Base-by-base conservation (phyloP, 2,113 vertebrate genomes). In the Bubo scandiacus region DNA sequence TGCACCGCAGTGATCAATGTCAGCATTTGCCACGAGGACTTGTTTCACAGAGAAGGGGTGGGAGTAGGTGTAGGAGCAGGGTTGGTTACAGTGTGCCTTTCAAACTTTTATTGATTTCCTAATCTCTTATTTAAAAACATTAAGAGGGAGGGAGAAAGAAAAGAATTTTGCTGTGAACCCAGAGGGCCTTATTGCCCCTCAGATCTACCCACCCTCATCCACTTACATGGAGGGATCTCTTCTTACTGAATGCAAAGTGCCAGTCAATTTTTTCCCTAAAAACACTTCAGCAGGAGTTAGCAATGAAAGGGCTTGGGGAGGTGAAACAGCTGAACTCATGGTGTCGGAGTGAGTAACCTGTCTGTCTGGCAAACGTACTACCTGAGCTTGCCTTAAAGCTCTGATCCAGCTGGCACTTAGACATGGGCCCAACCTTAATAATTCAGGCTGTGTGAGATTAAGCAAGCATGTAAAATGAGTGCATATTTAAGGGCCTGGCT, bases 21-120 rank as follows among this genome's bases (percentile, higher is more conserved):
- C 93, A 90, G 40, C 2, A 0, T 59, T 73, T 92, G 59, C 70
- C 0, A 2, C 1, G 1, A 68, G 49, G 27, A 49, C 65, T 74
- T 18, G 34, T 63, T 94, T 79, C 88, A 91, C 43, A 74, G 59
- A 23, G 73, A 67, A 70, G 43, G 81, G 73, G 54, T 87, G 82
- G 58, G 78, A 85, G 94, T 62, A 77, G 94, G 74, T 94, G 90
- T 16, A 3, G 83, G 80, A 86, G 94, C 80, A 91, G 94, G 38
- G 47, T 36, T 32, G 90, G 80, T 92, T 86, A 92, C 90, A 92
- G 3, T 4, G 82, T 30, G 86, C 88, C 40, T 92, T 79, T 95
- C 92, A 72, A 88, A 25, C 43, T 75, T 94, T 55, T 72, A 66
- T 77, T 68, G 61, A 75, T 92, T 72, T 72, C 61, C 78, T 82